phyloP scores from a whole-genome alignment of 2,888 invertebrate genomes.

The Athrips mouffetella region DNA sequence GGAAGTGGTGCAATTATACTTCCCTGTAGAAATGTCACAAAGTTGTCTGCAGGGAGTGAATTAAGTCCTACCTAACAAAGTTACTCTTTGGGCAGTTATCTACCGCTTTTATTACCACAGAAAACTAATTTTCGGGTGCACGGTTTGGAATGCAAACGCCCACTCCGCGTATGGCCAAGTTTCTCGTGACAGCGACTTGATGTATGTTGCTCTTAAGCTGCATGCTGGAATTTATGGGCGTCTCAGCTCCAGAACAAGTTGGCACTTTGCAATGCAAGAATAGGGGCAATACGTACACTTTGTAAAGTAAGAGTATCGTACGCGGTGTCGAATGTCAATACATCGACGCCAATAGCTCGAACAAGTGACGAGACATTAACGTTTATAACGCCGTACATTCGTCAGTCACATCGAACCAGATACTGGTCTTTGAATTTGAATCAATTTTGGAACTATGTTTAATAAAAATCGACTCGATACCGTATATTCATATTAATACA shows the following conservation, averaged over 20 bases:
- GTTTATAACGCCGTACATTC: no score
- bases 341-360: no score
- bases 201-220: constrained; percentile 18
- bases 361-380: no score
- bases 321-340: background rate
- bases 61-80: background rate
- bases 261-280: constrained; percentile 16
- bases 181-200: constrained; percentile 15
- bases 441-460: no score
- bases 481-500: no score
- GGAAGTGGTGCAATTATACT: no score
- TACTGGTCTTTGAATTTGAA: no score
- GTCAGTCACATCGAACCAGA: no score
- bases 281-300: constrained; percentile 18
- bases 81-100: background rate
- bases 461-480: no score
- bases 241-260: constrained; percentile 15
- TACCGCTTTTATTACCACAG: background rate
- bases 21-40: no score
- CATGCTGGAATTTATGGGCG: constrained; percentile 15
- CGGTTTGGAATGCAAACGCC: background rate
- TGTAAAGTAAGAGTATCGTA: background rate
- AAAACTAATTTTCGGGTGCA: background rate
- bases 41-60: background rate
- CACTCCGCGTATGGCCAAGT: constrained; percentile 10